phyloP scores from a whole-genome alignment of 2,888 invertebrate genomes.

The Eudemis profundana region DNA sequence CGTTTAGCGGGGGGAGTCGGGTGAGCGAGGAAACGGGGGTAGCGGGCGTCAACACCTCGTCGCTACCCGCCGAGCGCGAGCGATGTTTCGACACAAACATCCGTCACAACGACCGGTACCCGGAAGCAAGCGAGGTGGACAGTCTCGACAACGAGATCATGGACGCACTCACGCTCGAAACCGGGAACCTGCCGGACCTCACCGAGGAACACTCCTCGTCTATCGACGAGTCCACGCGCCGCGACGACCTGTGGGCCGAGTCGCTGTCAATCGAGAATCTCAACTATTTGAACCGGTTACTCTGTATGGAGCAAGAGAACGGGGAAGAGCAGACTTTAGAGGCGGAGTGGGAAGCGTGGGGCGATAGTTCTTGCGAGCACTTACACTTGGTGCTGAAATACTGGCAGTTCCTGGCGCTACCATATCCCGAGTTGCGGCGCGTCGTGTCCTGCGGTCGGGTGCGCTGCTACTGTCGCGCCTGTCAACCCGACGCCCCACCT shows the following conservation, averaged over 20 bases:
- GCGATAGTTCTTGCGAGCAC: slow-evolving; percentile 72
- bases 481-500: slow-evolving; percentile 65
- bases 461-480: slow-evolving; percentile 68
- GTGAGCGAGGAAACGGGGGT: slow-evolving; percentile 53
- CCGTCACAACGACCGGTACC: slow-evolving; percentile 76
- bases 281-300: slow-evolving; percentile 67
- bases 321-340: slow-evolving; percentile 63
- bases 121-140: slow-evolving; percentile 74
- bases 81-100: slow-evolving; percentile 74
- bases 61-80: slow-evolving; percentile 46
- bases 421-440: slow-evolving; percentile 69
- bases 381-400: slow-evolving; percentile 73
- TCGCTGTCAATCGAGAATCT: slow-evolving; percentile 66
- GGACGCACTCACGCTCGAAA: slow-evolving; percentile 71
- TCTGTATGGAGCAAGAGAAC: slow-evolving; percentile 65
- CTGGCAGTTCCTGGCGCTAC: slow-evolving; percentile 69
- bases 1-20: slow-evolving; percentile 57
- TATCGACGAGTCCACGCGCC: slow-evolving; percentile 72
- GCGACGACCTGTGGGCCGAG: slow-evolving; percentile 68
- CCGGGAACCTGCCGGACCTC: slow-evolving; percentile 72
- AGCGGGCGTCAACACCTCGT: slow-evolving; percentile 4
- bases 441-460: slow-evolving; percentile 75
- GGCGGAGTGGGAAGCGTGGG: slow-evolving; percentile 68
- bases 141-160: slow-evolving; percentile 73
- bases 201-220: slow-evolving; percentile 76